These are phyloP conservation scores for Tribolium madens DNA, from an alignment of 1,140 invertebrate genomes.

Conservation along the genomic window DNA sequence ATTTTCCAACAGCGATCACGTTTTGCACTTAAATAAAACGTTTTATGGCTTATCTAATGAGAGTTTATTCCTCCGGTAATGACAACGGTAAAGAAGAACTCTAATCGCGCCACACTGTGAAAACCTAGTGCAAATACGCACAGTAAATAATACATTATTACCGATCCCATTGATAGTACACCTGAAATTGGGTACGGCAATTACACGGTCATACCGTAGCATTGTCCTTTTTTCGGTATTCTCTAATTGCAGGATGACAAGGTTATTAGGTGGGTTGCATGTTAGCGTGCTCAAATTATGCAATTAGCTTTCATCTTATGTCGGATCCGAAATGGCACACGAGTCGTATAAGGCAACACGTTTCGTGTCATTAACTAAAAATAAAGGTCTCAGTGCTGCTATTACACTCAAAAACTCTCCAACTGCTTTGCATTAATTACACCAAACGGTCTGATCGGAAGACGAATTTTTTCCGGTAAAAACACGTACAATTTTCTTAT, in stretches of 20 bases:
- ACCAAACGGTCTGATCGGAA: slow-evolving; percentile 1
- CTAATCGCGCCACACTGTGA: slow-evolving; percentile 18
- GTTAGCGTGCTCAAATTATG: slow-evolving; percentile 37
- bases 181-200: no score
- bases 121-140: slow-evolving; percentile 36
- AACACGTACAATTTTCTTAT: background rate
- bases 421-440: slow-evolving; percentile 19
- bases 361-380: slow-evolving; percentile 36
- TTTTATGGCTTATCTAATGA: slow-evolving; percentile 41
- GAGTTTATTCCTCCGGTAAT: slow-evolving; percentile 37
- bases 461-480: background rate
- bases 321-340: slow-evolving; percentile 32
- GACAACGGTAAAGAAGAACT: slow-evolving; percentile 10
- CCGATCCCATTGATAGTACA: background rate
- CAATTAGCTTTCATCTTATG: slow-evolving; percentile 24
- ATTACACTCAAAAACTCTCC: slow-evolving; percentile 2
- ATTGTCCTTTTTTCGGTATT: background rate
- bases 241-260: slow-evolving; percentile 27
- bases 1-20: slow-evolving; percentile 19
- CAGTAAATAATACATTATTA: slow-evolving; percentile 41
- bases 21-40: slow-evolving; percentile 41
- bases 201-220: no score
- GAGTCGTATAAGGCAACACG: slow-evolving; percentile 33
- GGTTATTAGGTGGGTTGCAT: slow-evolving; percentile 31
- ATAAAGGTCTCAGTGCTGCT: slow-evolving; percentile 2